Evolutionary conservation across 2,113 vertebrate species (phyloP), one percentile per base, ranked within the genome.

Genomic region (Lepus timidus): DNA sequence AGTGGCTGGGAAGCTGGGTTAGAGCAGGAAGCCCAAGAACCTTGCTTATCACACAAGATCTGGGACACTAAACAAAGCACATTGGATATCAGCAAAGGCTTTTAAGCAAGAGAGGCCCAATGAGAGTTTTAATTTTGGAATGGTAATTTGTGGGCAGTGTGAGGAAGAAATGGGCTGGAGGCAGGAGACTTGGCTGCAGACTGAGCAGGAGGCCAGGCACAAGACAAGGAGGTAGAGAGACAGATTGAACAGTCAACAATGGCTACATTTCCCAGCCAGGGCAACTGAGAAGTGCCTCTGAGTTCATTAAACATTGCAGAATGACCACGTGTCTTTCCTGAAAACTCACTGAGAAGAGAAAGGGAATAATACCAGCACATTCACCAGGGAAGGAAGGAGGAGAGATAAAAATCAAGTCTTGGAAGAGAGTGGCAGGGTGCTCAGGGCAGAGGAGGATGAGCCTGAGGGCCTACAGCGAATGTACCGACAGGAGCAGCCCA

Each of bases 321-420:
- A 39, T 83, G 80, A 67, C 84, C 20, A 29, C 12, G 11, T 2
- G 9, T 70, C 74, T 95, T 20, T 92, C 70, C 61, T 52, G 52
- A 76, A 95, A 88, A 71, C 12, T 23, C 74, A 74, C n/a, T 39
- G 25, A 80, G 68, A 90, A 88, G 89, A 79, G 55, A 81, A 89
- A 85, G 58, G 19, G 31, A 83, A 33, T n/a, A 25, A 81, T 80
- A 55, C 22, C 80, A 64, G 29, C 6, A 78, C 33, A 36, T 6
- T 74, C 44, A 33, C 39, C 13, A 62, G 39, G 73, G 44, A 58
- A 90, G 33, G 12, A 88, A 51, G 79, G 7, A 67, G 33, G 44
- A 84, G 75, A 82, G 74, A 78, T 4, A 67, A 52, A 93, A 78
- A 73, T 44, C 7, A 85, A 55, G 49, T 31, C 68, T 52, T 36